Conservation (phyloP, 92 coral and sea anemone species). For the Phenganax stokvisi region DNA sequence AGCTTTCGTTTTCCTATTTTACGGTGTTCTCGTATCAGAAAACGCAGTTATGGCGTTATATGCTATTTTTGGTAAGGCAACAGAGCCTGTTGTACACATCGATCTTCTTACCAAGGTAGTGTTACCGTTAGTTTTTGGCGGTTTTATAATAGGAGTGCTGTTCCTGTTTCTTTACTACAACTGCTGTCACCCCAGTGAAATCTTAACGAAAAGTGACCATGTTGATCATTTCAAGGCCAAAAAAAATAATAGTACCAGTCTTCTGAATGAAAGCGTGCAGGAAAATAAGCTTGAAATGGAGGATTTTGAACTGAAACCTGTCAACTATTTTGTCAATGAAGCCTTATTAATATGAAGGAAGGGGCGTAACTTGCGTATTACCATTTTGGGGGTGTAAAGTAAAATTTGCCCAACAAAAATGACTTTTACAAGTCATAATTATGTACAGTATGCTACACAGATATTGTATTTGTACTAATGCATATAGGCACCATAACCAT, state of each 20-base stretch:
- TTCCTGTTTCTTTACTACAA: neutral
- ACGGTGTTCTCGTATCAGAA: neutral
- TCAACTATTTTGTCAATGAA: neutral
- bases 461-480: too few relatives aligned
- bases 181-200: neutral
- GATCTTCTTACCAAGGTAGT: neutral
- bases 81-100: neutral
- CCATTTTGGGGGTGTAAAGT: too few relatives aligned
- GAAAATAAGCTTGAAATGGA: neutral
- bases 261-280: neutral
- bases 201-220: neutral
- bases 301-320: neutral
- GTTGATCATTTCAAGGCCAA: neutral
- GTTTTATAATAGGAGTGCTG: slow-evolving; percentile 8
- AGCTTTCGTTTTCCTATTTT: neutral
- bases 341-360: neutral
- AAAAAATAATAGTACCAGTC: neutral
- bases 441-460: too few relatives aligned
- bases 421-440: too few relatives aligned
- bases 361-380: neutral
- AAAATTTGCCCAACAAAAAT: too few relatives aligned
- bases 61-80: neutral
- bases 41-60: neutral
- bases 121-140: slow-evolving; percentile 8
- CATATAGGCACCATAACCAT: too few relatives aligned